These are phyloP conservation scores for Chrysina gloriosa DNA, from an alignment of 2,888 invertebrate genomes.

Conservation along the genomic window DNA sequence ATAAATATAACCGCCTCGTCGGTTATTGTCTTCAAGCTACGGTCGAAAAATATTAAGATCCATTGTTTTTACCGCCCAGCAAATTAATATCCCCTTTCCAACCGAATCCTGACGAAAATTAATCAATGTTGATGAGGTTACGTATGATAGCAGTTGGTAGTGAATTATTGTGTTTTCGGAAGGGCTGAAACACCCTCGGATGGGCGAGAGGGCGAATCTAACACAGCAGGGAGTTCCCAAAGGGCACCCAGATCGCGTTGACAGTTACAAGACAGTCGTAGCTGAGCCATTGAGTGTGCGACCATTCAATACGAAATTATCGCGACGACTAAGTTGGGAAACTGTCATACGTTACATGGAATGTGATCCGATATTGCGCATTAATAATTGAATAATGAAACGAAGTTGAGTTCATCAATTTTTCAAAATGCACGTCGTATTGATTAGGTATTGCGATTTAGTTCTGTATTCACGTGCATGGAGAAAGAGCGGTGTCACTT, in stretches of 20 bases:
- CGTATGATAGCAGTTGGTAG: conserved; percentile 54
- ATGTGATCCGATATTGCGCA: background rate
- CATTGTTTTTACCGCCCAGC: conserved; percentile 35
- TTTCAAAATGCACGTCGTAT: no score
- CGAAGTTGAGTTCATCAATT: no score
- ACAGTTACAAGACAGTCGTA: conserved; percentile 50
- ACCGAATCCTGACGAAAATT: conserved; percentile 54
- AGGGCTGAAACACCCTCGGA: conserved; percentile 32
- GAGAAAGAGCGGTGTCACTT: no score
- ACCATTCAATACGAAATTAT: conserved; percentile 7
- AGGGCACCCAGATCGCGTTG: conserved; percentile 47
- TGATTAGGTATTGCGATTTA: no score
- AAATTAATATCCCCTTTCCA: conserved; percentile 53
- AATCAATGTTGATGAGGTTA: conserved; percentile 58
- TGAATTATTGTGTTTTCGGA: conserved; percentile 55
- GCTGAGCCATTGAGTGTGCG: conserved; percentile 16
- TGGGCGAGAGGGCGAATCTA: conserved; percentile 34
- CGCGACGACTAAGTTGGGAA: conserved; percentile 3
- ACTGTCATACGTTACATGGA: conserved; percentile 4
- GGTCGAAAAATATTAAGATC: conserved; percentile 4
- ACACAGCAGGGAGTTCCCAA: conserved; percentile 46
- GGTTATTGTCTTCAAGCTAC: background rate
- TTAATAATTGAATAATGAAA: conserved; percentile 13
- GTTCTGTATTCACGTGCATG: no score
- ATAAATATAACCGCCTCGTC: conserved; percentile 2